These are phyloP conservation scores for Neria commutata DNA, from an alignment of 2,888 invertebrate genomes.

Conservation along the genomic window DNA sequence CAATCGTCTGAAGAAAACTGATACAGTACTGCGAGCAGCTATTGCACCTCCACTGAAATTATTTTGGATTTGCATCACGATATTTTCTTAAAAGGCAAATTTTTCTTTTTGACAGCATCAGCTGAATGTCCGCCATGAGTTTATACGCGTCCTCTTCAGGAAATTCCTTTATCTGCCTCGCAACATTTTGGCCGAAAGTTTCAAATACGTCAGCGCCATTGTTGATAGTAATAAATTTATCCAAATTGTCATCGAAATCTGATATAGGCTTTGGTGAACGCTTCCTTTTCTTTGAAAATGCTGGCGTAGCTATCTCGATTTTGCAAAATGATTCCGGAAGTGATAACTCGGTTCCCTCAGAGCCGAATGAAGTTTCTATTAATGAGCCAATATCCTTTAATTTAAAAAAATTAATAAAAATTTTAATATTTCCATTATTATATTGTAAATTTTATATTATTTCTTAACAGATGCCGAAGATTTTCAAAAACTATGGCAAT, in stretches of 20 bases:
- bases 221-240: slow-evolving; percentile 8
- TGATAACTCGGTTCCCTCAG: not conserved
- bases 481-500: not conserved
- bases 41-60: not conserved
- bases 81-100: not conserved
- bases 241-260: not conserved
- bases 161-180: slow-evolving; percentile 15
- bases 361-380: not conserved
- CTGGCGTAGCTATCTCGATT: not conserved
- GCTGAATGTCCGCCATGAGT: slow-evolving; percentile 11
- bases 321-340: not conserved
- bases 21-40: not conserved
- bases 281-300: not conserved
- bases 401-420: not conserved
- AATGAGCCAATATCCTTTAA: not conserved
- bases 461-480: not conserved
- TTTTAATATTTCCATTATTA: not conserved
- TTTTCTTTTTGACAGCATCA: slow-evolving; percentile 8
- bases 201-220: slow-evolving; percentile 6
- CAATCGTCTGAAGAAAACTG: not conserved
- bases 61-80: not conserved
- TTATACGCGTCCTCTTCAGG: slow-evolving; percentile 18
- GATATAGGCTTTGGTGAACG: not conserved
- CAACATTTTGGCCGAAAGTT: slow-evolving; percentile 12
- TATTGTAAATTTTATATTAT: not conserved